phyloP scores from a whole-genome alignment of 2,888 invertebrate genomes.

The Sphinx pinastri region DNA sequence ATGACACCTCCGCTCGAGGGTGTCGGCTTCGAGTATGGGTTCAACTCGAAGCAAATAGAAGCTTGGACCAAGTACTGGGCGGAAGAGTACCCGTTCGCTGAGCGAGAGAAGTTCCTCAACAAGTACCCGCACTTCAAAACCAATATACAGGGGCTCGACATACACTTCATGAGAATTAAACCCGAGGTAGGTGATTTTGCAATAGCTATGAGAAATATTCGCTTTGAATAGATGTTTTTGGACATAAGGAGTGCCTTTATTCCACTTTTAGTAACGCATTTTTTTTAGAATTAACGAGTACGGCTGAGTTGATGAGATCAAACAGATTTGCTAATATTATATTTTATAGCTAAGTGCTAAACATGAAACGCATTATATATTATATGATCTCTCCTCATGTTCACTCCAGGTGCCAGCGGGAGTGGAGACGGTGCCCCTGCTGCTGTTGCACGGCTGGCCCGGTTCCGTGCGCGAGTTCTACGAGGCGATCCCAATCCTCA shows the following conservation, averaged over 20 bases:
- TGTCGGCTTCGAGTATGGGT: slow-evolving; percentile 91
- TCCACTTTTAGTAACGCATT: too few species aligned
- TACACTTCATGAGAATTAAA: slow-evolving; percentile 83
- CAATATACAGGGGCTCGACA: slow-evolving; percentile 87
- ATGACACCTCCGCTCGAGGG: slow-evolving; percentile 86
- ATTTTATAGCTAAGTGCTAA: too few species aligned
- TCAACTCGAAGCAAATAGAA: slow-evolving; percentile 87
- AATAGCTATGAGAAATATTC: too few species aligned
- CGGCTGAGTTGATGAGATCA: too few species aligned
- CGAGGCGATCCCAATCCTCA: slow-evolving; percentile 87
- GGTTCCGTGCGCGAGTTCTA: slow-evolving; percentile 91
- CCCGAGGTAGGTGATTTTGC: slow-evolving; percentile 62
- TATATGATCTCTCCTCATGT: not conserved
- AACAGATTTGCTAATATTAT: too few species aligned
- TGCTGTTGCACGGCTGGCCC: slow-evolving; percentile 93
- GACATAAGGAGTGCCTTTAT: too few species aligned
- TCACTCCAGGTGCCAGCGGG: slow-evolving; percentile 53
- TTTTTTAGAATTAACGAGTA: too few species aligned
- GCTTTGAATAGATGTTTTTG: too few species aligned
- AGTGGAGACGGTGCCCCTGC: slow-evolving; percentile 84
- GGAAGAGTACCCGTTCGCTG: slow-evolving; percentile 86
- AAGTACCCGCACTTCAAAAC: slow-evolving; percentile 90
- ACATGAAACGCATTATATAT: too few species aligned
- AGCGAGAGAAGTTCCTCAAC: slow-evolving; percentile 88
- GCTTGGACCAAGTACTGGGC: slow-evolving; percentile 90